A percentile compares a stretch with the other conserved stretches of the same genome.
These are phyloP conservation scores for Epiblema foenella DNA, from an alignment of 2,888 invertebrate genomes.

Conservation along the genomic window DNA sequence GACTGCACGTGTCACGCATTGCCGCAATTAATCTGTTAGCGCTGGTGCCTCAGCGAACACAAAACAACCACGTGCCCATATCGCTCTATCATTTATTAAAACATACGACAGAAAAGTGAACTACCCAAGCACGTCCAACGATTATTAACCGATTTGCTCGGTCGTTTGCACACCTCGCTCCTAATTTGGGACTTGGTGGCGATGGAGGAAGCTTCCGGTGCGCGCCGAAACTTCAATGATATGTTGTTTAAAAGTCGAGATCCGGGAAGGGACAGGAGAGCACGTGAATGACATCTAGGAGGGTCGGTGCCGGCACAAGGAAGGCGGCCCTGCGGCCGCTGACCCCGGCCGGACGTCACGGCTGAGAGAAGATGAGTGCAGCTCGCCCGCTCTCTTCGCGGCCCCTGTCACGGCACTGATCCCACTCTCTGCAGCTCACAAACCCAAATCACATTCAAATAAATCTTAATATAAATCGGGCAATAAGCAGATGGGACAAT, in stretches of 20 bases:
- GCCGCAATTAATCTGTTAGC: constrained; percentile 79
- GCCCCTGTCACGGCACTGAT: constrained; percentile 42
- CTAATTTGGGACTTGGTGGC: constrained; percentile 26
- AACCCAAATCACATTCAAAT: constrained; percentile 42
- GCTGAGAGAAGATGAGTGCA: constrained; percentile 78
- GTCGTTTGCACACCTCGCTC: constrained; percentile 17
- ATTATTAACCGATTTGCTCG: constrained; percentile 18
- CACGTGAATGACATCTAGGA: constrained; percentile 74
- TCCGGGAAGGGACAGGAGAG: constrained; percentile 57
- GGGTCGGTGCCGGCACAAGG: constrained; percentile 76
- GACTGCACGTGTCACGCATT: constrained; percentile 81
- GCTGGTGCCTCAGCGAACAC: constrained; percentile 68
- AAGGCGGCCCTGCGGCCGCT: constrained; percentile 78
- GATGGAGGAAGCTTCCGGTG: constrained; percentile 31
- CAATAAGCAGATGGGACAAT: constrained; percentile 34
- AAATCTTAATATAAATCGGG: constrained; percentile 40
- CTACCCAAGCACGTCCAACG: neutral
- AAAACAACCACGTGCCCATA: constrained; percentile 35
- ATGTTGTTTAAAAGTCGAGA: constrained; percentile 45
- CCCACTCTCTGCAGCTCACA: constrained; percentile 40
- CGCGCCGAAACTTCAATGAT: constrained; percentile 43
- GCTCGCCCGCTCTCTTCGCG: constrained; percentile 45
- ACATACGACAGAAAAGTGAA: constrained; percentile 14
- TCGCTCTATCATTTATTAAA: constrained; percentile 17
- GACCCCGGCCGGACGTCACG: constrained; percentile 81